Evolutionary conservation across 2,888 invertebrate genomes (phyloP).

Genomic region (Cacoxenus indagator): DNA sequence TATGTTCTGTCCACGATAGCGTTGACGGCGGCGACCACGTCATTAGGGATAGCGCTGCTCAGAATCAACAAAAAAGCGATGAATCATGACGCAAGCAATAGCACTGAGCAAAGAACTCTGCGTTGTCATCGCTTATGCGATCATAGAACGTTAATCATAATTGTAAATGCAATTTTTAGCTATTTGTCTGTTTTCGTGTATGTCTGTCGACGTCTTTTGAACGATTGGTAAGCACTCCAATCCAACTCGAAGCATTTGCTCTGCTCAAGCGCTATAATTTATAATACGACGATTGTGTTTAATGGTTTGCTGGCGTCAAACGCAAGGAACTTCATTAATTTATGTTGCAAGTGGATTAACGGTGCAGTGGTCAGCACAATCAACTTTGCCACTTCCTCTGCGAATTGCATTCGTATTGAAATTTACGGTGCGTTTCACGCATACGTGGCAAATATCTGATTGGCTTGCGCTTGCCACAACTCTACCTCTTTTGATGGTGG

Average conservation of each 20-base stretch:
- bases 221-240: too few species aligned
- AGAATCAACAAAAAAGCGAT: background rate
- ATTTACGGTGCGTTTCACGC: too few species aligned
- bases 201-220: background rate
- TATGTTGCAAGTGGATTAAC: too few species aligned
- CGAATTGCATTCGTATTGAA: too few species aligned
- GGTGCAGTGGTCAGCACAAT: too few species aligned
- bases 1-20: conserved; percentile 65
- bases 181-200: background rate
- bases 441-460: too few species aligned
- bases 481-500: background rate
- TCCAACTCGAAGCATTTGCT: background rate
- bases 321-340: too few species aligned
- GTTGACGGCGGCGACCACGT: background rate
- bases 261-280: conserved; percentile 6
- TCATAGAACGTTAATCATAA: background rate
- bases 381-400: too few species aligned
- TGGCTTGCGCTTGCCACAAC: too few species aligned
- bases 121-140: background rate
- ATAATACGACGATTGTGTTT: background rate
- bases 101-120: background rate
- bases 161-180: background rate
- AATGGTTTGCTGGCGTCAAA: too few species aligned
- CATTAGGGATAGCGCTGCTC: background rate
- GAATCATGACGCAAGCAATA: background rate